A percentile compares a stretch with the other conserved stretches of the same genome.
These are phyloP conservation scores for Pangasianodon hypophthalmus DNA, from an alignment of 2,113 vertebrate species.

Conservation along the genomic window DNA sequence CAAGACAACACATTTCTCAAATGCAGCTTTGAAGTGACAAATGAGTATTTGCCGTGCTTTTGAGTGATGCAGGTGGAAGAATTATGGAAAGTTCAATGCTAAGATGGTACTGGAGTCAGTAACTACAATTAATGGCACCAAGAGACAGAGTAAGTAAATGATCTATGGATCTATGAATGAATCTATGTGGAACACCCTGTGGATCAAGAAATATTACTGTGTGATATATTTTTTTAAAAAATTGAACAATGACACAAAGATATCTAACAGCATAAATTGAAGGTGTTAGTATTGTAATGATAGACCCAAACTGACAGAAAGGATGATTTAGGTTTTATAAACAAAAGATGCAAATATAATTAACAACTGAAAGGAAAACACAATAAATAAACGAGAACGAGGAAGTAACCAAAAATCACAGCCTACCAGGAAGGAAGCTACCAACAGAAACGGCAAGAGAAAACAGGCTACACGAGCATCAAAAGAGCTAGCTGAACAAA, in stretches of 20 bases:
- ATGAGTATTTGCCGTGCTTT: not conserved
- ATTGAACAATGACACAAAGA: not conserved
- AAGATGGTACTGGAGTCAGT: not conserved
- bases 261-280: not conserved
- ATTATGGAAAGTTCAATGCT: not conserved
- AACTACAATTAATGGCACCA: not conserved
- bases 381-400: not conserved
- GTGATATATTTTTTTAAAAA: not conserved
- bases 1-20: not conserved
- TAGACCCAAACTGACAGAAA: not conserved
- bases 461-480: not conserved
- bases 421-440: not conserved
- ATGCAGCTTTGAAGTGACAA: not conserved
- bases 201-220: not conserved
- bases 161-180: too few species aligned
- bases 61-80: not conserved
- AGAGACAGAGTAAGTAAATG: not conserved
- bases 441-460: not conserved
- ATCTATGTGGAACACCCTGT: not conserved
- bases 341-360: not conserved
- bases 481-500: not conserved
- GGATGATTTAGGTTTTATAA: not conserved
- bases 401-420: not conserved
- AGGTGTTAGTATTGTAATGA: not conserved
- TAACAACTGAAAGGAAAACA: not conserved